Evolutionary conservation across 1,140 invertebrate species (phyloP).

Genomic region (Maconellicoccus hirsutus): DNA sequence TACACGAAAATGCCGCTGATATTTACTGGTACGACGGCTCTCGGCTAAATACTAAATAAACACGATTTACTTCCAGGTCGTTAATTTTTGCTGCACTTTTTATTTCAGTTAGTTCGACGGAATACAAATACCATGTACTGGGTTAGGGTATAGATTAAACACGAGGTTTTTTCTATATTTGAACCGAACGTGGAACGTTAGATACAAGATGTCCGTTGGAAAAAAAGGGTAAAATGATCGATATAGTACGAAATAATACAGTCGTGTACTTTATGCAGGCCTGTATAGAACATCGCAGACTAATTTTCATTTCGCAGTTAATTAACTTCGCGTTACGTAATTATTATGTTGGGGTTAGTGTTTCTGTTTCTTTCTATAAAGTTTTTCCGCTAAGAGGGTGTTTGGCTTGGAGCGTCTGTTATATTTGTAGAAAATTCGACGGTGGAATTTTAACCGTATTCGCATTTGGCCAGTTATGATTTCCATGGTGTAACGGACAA

Average conservation of each 20-base stretch:
- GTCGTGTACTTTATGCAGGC: neutral
- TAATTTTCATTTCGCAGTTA: conserved; percentile 9
- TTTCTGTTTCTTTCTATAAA: too few relatives aligned
- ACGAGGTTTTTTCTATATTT: too few relatives aligned
- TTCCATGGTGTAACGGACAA: too few relatives aligned
- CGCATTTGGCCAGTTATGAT: too few relatives aligned
- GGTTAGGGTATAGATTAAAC: too few relatives aligned
- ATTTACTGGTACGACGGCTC: conserved; percentile 11
- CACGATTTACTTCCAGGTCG: conserved; percentile 19
- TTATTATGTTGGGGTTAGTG: too few relatives aligned
- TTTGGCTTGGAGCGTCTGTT: too few relatives aligned
- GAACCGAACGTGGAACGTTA: too few relatives aligned
- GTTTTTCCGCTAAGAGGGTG: too few relatives aligned
- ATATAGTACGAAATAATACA: neutral
- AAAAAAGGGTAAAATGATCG: neutral
- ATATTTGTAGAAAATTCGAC: too few relatives aligned
- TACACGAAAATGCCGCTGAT: conserved; percentile 12
- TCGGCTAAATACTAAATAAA: conserved; percentile 21
- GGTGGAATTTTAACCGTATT: too few relatives aligned
- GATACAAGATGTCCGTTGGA: too few relatives aligned
- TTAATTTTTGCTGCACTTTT: conserved; percentile 22
- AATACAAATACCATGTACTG: conserved; percentile 13
- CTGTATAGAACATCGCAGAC: neutral
- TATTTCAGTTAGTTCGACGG: conserved; percentile 1
- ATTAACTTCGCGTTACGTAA: neutral